Percentiles rank a stretch among this genome's conserved stretches.
Conservation (phyloP, 2,113 vertebrate genomes). For the Salminus brasiliensis region DNA sequence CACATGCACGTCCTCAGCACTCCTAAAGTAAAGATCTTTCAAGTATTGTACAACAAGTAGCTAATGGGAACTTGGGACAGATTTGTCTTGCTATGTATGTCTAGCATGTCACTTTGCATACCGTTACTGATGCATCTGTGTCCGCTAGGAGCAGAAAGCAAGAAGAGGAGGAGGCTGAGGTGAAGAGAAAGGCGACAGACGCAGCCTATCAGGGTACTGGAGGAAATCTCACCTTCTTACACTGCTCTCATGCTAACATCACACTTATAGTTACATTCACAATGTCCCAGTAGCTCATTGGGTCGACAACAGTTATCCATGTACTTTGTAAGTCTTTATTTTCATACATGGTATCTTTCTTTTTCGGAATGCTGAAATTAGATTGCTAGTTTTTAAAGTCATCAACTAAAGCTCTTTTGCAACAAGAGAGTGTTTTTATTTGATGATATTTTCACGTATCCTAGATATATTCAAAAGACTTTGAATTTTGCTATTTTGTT, state of each 20-base stretch:
- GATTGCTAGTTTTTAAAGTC: too few relatives aligned
- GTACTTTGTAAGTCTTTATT: not conserved
- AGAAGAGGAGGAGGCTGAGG: conserved; percentile 90
- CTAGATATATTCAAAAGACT: too few relatives aligned
- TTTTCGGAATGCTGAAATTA: too few relatives aligned
- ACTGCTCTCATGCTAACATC: not conserved
- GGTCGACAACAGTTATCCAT: not conserved
- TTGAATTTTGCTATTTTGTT: too few relatives aligned
- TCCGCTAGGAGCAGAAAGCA: conserved; percentile 76
- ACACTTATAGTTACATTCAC: not conserved
- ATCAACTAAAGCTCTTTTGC: too few relatives aligned
- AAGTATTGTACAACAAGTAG: too few relatives aligned
- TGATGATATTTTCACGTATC: too few relatives aligned
- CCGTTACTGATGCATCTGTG: not conserved
- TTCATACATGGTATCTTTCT: too few relatives aligned
- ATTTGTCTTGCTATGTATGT: conserved; percentile 7
- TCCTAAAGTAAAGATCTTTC: not conserved
- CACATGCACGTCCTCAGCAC: not conserved
- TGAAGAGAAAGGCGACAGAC: conserved; percentile 91
- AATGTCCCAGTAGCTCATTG: not conserved
- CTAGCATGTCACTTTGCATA: not conserved
- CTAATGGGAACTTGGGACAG: not conserved
- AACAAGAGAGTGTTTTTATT: too few relatives aligned
- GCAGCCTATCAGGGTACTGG: conserved; percentile 89
- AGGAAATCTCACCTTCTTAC: conserved; percentile 4